Conservation (phyloP, 2,888 invertebrate genomes). For the Oscheius sp. region DNA sequence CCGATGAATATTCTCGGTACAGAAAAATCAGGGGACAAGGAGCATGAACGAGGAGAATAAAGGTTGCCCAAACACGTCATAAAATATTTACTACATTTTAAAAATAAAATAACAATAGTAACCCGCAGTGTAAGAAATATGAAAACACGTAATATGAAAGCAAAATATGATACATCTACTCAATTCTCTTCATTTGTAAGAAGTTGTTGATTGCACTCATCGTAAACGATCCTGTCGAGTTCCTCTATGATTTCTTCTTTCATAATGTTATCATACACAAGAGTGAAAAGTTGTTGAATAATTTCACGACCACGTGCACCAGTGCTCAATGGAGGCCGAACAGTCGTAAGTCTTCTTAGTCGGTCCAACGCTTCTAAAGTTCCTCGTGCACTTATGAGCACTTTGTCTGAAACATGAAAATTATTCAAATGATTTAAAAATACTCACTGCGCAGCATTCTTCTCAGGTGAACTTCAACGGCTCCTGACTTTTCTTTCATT, state of each 20-base stretch:
- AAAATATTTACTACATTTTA: no score
- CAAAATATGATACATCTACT: no score
- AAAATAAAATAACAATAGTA: no score
- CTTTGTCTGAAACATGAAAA: neutral
- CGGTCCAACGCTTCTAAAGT: slow-evolving; percentile 48
- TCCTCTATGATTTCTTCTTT: slow-evolving; percentile 2
- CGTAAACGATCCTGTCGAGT: neutral
- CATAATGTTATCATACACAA: slow-evolving; percentile 23
- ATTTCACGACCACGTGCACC: neutral
- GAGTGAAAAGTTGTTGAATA: neutral
- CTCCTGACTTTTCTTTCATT: slow-evolving; percentile 39
- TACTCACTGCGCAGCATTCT: neutral
- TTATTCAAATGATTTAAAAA: neutral
- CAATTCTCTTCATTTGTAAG: no score
- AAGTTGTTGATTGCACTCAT: neutral
- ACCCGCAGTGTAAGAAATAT: no score
- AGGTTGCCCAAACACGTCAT: no score
- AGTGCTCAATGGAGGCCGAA: slow-evolving; percentile 35
- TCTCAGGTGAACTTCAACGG: slow-evolving; percentile 9
- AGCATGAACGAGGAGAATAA: no score
- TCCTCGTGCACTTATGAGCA: slow-evolving; percentile 48
- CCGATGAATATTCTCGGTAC: no score
- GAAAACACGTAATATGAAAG: no score
- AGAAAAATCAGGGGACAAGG: no score
- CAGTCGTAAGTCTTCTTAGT: slow-evolving; percentile 45